Conservation (phyloP, 2,113 vertebrate species). For the Clupea harengus region DNA sequence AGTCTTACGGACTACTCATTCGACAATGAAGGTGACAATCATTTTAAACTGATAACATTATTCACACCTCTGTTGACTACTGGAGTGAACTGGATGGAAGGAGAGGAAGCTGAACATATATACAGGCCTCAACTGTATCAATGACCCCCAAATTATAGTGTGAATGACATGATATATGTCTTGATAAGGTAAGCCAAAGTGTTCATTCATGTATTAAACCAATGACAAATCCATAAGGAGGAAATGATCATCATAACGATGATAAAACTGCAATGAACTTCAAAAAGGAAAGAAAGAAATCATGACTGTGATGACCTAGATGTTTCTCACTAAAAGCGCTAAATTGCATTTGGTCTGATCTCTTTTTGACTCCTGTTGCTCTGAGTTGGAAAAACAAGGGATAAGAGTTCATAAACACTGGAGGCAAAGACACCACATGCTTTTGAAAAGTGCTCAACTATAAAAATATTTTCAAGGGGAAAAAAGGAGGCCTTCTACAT, state of each 20-base stretch:
- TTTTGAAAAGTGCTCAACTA: conserved; percentile 4
- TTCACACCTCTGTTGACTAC: background rate
- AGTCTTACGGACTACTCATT: background rate
- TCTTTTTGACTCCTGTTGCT: background rate
- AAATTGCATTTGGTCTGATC: background rate
- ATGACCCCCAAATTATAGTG: background rate
- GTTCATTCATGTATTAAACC: background rate
- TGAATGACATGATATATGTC: background rate
- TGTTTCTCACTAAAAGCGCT: background rate
- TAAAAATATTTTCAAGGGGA: background rate
- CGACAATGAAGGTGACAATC: background rate
- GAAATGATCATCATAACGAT: background rate
- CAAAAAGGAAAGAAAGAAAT: background rate
- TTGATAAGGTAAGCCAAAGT: background rate
- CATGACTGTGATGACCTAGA: background rate
- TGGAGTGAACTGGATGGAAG: too few species aligned
- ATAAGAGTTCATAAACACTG: background rate
- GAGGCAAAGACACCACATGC: background rate
- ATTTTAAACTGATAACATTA: background rate
- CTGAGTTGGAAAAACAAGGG: background rate
- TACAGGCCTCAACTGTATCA: background rate
- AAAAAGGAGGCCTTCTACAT: background rate
- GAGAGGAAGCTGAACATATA: background rate
- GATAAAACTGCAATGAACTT: background rate
- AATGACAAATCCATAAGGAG: background rate